Evolutionary conservation across 2,113 vertebrate genomes (phyloP), one percentile per base, ranked within the genome.

Genomic region (Ceyx melanurus): DNA sequence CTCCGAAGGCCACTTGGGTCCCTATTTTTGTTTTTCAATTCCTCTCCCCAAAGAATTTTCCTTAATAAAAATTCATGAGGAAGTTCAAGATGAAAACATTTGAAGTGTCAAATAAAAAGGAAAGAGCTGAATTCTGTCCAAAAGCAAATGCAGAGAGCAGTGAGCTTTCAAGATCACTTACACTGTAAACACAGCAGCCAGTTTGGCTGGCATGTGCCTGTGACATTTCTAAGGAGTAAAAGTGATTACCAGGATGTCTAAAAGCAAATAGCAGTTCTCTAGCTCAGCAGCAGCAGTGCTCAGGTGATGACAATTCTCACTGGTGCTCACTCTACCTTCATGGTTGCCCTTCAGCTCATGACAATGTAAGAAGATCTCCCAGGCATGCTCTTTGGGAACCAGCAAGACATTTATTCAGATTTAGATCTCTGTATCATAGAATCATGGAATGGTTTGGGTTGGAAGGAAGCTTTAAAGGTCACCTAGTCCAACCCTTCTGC

Each of bases 21-120:
- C 57, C 22, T 16, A 4, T 23, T 89, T 94, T 89, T 86, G 68
- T 75, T 81, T 94, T 95, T 93, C 88, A 78, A 62, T 73, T 81
- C 67, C 28, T 88, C 17, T 91, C 81, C 86, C 88, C 7, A 50
- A 90, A 88, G 88, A 76, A 33, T 74, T 91, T 70, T 40, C 42
- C 64, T 42, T 80, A 84, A 82, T 92, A 79, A 92, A 93, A 95
- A 95, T 85, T 89, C 78, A 95, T 84, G 76, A 90, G 84, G 84
- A 91, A 85, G 76, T 83, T 88, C 46, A 82, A 90, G 80, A 84
- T 51, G 61, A 81, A 89, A 93, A 73, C 31, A 89, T 60, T 37
- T 53, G 76, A 94, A 68, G 78, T 77, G 68, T 89, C 93, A 85
- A 90, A 78, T 13, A 61, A 45, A 84, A 87, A 40, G 25, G 68